A percentile compares a stretch with the other conserved stretches of the same genome.
Conservation (phyloP, 1,140 invertebrate genomes). For the Drosophila fuyamai region DNA sequence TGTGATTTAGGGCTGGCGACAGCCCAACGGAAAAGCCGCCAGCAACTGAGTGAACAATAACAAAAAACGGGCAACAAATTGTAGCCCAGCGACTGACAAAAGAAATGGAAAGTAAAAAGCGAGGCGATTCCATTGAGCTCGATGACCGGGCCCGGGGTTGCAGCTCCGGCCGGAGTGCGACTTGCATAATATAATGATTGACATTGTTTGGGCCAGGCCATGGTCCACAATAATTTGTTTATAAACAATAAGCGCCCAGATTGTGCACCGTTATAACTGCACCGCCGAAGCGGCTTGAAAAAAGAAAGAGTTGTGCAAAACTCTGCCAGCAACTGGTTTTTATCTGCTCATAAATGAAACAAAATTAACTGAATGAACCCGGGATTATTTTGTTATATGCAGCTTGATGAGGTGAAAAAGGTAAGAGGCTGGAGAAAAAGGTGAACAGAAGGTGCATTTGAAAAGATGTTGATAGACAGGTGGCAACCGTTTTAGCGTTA, state of each 20-base stretch:
- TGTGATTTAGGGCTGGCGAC: conserved; percentile 59
- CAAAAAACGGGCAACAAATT: conserved; percentile 21
- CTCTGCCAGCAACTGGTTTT: conserved; percentile 64
- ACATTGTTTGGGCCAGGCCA: conserved; percentile 47
- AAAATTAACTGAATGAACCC: conserved; percentile 41
- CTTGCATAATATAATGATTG: conserved; percentile 82
- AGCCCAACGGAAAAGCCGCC: conserved; percentile 58
- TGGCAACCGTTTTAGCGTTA: conserved; percentile 8
- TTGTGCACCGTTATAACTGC: conserved; percentile 69
- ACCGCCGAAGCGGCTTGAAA: conserved; percentile 7
- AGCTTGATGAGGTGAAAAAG: conserved; percentile 5
- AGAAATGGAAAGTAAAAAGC: conserved; percentile 76
- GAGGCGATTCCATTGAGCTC: conserved; percentile 51
- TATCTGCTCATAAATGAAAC: conserved; percentile 38
- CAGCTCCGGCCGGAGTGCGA: conserved; percentile 48
- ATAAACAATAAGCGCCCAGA: conserved; percentile 70
- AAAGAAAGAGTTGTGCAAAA: conserved; percentile 62
- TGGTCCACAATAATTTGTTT: conserved; percentile 69
- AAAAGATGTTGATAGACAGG: conserved; percentile 11
- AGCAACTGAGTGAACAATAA: conserved; percentile 21
- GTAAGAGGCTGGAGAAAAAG: neutral
- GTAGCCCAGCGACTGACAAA: conserved; percentile 60
- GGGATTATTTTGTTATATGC: conserved; percentile 11
- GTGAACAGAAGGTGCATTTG: conserved; percentile 3
- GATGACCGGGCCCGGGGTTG: conserved; percentile 64